phyloP scores from a whole-genome alignment of 1,140 invertebrate genomes.

The Bombus sylvicola region DNA sequence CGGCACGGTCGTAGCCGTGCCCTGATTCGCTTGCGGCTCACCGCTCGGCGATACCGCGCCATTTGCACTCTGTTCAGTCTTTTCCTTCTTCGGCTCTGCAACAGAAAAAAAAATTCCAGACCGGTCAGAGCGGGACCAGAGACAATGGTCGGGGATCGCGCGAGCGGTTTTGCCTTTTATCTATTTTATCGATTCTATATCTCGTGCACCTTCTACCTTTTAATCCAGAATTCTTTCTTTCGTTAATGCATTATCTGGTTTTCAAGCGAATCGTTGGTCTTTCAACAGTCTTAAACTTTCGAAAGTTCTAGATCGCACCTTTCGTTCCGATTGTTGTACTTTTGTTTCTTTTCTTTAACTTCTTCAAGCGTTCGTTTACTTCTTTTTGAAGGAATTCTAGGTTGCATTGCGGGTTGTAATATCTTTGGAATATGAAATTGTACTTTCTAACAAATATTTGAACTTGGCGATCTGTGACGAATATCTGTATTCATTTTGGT shows the following conservation, averaged over 20 bases:
- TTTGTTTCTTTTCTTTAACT: not conserved
- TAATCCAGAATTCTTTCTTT: not conserved
- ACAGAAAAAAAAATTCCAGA: slow-evolving; percentile 75
- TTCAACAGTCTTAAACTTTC: not conserved
- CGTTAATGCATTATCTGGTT: not conserved
- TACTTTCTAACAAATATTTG: too few relatives aligned
- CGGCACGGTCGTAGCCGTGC: slow-evolving; percentile 77
- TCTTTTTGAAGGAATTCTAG: not conserved
- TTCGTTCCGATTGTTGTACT: not conserved
- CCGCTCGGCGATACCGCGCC: slow-evolving; percentile 85
- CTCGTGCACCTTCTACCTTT: not conserved
- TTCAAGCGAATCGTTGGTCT: not conserved
- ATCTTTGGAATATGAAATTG: not conserved
- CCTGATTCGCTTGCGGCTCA: slow-evolving; percentile 83
- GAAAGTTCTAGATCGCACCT: not conserved
- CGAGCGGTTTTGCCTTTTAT: not conserved
- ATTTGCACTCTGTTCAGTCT: slow-evolving; percentile 91
- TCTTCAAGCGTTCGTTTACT: not conserved
- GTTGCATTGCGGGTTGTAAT: not conserved
- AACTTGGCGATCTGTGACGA: too few relatives aligned
- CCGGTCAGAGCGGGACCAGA: slow-evolving; percentile 57
- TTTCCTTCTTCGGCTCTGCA: slow-evolving; percentile 95
- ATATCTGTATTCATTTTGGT: too few relatives aligned
- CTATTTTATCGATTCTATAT: not conserved
- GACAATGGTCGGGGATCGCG: not conserved